Conservation (phyloP, 2,888 invertebrate genomes). For the Notodonta ziczac region DNA sequence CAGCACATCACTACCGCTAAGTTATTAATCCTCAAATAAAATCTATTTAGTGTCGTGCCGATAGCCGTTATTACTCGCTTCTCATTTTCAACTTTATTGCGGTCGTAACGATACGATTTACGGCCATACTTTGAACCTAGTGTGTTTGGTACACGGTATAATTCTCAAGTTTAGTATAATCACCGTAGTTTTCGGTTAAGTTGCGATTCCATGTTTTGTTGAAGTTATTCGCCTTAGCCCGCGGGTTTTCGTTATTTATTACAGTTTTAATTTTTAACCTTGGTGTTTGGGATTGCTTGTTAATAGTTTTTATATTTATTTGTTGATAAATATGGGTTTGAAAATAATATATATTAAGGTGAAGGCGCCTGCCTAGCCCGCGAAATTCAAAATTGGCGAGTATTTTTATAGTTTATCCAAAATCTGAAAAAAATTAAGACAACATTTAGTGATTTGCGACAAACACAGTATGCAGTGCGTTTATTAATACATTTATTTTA, state of each 20-base stretch:
- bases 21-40: slow-evolving; percentile 51
- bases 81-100: slow-evolving; percentile 51
- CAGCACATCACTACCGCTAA: slow-evolving; percentile 8
- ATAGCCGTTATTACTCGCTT: slow-evolving; percentile 52
- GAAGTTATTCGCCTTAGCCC: slow-evolving; percentile 10
- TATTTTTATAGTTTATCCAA: no score
- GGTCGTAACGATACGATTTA: slow-evolving; percentile 54
- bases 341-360: no score
- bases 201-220: slow-evolving; percentile 33
- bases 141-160: slow-evolving; percentile 45
- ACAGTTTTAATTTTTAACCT: slow-evolving; percentile 29
- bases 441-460: no score
- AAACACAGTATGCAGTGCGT: no score
- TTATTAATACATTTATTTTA: no score
- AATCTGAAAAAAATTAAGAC: no score
- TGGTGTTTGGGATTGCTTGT: slow-evolving; percentile 9
- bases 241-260: slow-evolving; percentile 33
- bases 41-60: slow-evolving; percentile 54
- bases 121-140: slow-evolving; percentile 49
- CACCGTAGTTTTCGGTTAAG: slow-evolving; percentile 27
- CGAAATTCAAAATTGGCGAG: no score
- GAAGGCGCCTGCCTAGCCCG: no score
- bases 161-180: slow-evolving; percentile 42
- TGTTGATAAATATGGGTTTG: no score
- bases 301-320: no score